Evolutionary conservation across 2,888 invertebrate genomes (phyloP).

Genomic region (Abrostola triplasia): DNA sequence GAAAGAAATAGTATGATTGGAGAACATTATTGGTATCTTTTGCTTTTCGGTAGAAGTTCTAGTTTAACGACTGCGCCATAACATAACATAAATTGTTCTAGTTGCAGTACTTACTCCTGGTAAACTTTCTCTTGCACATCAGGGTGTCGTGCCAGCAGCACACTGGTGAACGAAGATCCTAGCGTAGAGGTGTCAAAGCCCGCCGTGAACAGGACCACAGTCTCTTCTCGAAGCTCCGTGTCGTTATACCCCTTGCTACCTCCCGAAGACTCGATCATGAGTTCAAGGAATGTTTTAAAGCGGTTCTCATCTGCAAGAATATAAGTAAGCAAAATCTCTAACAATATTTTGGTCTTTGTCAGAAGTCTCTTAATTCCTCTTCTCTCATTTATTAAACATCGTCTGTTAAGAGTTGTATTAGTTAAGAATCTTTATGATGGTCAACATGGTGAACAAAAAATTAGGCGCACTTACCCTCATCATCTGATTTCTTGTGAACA

Average conservation of each 20-base stretch:
- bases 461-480: slow-evolving; percentile 23
- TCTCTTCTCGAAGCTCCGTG: slow-evolving; percentile 66
- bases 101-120: slow-evolving; percentile 61
- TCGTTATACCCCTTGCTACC: slow-evolving; percentile 55
- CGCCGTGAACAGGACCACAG: slow-evolving; percentile 63
- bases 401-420: too few relatives aligned
- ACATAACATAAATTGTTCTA: background rate
- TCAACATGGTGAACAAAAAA: background rate
- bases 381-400: background rate
- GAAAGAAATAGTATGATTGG: too few relatives aligned
- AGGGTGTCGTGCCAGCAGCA: slow-evolving; percentile 63
- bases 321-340: background rate
- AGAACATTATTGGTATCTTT: too few relatives aligned
- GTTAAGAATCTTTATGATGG: background rate
- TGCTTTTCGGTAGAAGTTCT: too few relatives aligned
- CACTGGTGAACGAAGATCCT: slow-evolving; percentile 59
- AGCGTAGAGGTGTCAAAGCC: slow-evolving; percentile 72
- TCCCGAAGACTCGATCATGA: slow-evolving; percentile 61
- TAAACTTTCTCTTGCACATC: slow-evolving; percentile 68
- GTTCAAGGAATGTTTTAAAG: slow-evolving; percentile 62
- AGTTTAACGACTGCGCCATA: background rate
- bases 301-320: slow-evolving; percentile 34
- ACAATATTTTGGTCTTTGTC: too few relatives aligned
- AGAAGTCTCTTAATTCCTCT: too few relatives aligned
- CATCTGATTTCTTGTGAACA: slow-evolving; percentile 20